Base-by-base conservation (phyloP, 2,888 invertebrate genomes). In the Rhamnusium bicolor region DNA sequence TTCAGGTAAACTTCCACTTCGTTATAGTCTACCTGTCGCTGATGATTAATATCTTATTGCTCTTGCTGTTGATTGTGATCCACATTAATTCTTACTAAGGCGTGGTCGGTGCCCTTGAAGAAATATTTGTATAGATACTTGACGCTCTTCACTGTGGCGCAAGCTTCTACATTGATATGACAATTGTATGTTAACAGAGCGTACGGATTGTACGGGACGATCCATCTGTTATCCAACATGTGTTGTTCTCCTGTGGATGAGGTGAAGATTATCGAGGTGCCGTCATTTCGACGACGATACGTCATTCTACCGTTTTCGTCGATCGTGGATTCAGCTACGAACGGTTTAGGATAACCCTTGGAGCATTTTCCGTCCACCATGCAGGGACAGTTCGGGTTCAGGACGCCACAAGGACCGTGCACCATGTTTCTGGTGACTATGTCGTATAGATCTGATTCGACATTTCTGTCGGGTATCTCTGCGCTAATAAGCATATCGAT, bases 371-470 rank as follows among this genome's bases (percentile, higher is more conserved):
- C 85, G 74, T 86, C 83, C 46, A 71, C 73, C 86, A 88, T 89
- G 81, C 89, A 89, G 10, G 86, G 86, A 49, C 70, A 49, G n/a
- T 40, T 21, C 6, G 51, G 61, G 14, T 72, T 72, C 0, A 49
- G 1, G 1, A 12, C 16, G 0, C 87, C 87, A 78, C 88, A 87
- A 54, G 88, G 87, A 47, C 87, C 87, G 84, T 89, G 87, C 46
- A 85, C 80, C 85, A 88, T 89, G 66, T 66, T 16, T 72, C 76
- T 84, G 81, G 54, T 62, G 21, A 76, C 65, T 14, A 62, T 54
- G 10, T 46, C 56, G 19, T 72, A 24, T 32, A 72, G 24, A 10
- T 63, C 29, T 10, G 40, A 40, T 10, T 68, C 62, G 2, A n/a
- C n/a, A 0, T 40, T 2, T 3, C 2, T 2, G 46, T 62, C 62